Conservation (phyloP, 2,113 vertebrate species). For the Aramus guarauna region DNA sequence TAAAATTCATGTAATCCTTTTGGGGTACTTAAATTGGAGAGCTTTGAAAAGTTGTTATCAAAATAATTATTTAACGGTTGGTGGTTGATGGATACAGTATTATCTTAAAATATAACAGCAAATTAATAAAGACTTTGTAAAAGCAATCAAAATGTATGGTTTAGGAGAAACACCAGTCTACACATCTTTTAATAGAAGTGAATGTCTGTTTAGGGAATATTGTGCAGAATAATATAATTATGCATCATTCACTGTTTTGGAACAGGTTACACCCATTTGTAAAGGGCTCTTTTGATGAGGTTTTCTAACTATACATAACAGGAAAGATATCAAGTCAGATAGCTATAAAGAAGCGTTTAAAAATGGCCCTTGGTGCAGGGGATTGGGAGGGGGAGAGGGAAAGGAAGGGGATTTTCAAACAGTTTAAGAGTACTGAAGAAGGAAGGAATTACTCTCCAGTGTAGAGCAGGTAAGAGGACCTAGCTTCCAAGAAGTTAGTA, state of each 20-base stretch:
- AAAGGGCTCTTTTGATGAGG: background rate
- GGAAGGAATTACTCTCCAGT: background rate
- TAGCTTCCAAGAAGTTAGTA: background rate
- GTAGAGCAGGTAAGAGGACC: background rate
- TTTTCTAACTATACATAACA: background rate
- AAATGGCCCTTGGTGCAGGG: background rate
- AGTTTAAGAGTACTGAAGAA: background rate
- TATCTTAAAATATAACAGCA: background rate
- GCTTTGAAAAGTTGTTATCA: background rate
- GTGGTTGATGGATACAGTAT: background rate
- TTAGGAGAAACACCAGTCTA: background rate
- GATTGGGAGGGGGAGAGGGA: background rate
- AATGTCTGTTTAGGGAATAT: background rate
- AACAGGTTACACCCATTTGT: background rate
- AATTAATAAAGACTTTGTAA: background rate
- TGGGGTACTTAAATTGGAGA: background rate
- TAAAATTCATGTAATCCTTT: background rate
- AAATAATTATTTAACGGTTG: background rate
- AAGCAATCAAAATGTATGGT: background rate
- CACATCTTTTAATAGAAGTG: background rate
- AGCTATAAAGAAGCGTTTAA: background rate
- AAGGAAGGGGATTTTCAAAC: background rate
- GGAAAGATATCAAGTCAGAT: background rate
- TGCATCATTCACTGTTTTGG: background rate
- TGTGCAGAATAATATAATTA: background rate